Percentiles rank a stretch among this genome's conserved stretches.
Conservation (phyloP, 2,797 vertebrate genomes). For the Coendou prehensilis region DNA sequence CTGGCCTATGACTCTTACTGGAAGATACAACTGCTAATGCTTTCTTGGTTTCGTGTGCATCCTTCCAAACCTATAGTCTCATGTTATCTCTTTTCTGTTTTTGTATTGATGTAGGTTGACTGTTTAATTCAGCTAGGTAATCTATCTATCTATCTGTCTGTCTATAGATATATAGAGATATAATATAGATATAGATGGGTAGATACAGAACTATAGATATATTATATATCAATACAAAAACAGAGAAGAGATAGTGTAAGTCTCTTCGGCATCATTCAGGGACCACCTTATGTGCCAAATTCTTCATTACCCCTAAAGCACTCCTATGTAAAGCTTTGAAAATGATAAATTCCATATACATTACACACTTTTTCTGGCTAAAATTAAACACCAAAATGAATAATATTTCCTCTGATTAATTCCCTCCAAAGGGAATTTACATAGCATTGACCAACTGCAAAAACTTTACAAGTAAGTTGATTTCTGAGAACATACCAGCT, state of each 20-base stretch:
- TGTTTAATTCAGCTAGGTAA: background rate
- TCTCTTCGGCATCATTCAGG: background rate
- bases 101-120: background rate
- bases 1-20: background rate
- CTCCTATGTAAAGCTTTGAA: constrained; percentile 22
- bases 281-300: background rate
- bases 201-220: background rate
- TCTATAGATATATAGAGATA: background rate
- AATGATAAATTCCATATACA: constrained; percentile 5
- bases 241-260: background rate
- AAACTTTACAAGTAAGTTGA: background rate
- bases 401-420: background rate
- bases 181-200: background rate
- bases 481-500: background rate
- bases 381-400: background rate
- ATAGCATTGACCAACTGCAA: background rate
- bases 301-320: constrained; percentile 18
- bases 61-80: background rate
- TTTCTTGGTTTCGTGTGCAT: background rate
- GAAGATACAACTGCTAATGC: background rate
- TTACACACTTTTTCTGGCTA: background rate
- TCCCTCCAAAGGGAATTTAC: background rate
- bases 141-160: background rate
- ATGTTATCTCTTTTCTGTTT: background rate
- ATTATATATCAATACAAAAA: background rate